Evolutionary conservation across 2,888 invertebrate genomes (phyloP).

Genomic region (Tachina fera): DNA sequence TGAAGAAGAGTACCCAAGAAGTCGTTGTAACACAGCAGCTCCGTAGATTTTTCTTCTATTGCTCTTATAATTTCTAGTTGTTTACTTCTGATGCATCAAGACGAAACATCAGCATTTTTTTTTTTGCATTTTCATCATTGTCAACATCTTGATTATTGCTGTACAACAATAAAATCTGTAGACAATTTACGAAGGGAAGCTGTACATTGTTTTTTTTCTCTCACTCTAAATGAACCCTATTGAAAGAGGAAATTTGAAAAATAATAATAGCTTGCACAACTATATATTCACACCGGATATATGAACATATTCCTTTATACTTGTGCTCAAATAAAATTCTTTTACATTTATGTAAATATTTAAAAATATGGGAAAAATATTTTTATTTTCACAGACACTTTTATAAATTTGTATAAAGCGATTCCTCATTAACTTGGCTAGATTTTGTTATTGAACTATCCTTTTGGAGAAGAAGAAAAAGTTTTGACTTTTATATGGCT

Average conservation of each 20-base stretch:
- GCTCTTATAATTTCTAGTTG: slow-evolving; percentile 41
- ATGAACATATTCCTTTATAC: not conserved
- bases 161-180: slow-evolving; percentile 40
- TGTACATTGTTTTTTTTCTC: not conserved
- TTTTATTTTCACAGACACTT: no score
- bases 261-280: slow-evolving; percentile 8
- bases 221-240: slow-evolving; percentile 1
- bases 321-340: no score
- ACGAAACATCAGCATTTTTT: slow-evolving; percentile 58
- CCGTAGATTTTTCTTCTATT: not conserved
- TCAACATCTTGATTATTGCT: slow-evolving; percentile 47
- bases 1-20: not conserved
- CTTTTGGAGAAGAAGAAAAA: no score
- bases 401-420: no score
- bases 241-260: slow-evolving; percentile 32
- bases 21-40: not conserved
- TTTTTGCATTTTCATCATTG: slow-evolving; percentile 27
- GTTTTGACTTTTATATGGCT: no score
- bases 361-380: no score
- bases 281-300: not conserved
- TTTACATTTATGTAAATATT: no score
- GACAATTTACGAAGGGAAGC: slow-evolving; percentile 37
- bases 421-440: no score
- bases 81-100: slow-evolving; percentile 55
- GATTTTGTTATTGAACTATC: no score